Base-by-base conservation (phyloP, 2,113 vertebrate genomes). In the Crotalus helleri region DNA sequence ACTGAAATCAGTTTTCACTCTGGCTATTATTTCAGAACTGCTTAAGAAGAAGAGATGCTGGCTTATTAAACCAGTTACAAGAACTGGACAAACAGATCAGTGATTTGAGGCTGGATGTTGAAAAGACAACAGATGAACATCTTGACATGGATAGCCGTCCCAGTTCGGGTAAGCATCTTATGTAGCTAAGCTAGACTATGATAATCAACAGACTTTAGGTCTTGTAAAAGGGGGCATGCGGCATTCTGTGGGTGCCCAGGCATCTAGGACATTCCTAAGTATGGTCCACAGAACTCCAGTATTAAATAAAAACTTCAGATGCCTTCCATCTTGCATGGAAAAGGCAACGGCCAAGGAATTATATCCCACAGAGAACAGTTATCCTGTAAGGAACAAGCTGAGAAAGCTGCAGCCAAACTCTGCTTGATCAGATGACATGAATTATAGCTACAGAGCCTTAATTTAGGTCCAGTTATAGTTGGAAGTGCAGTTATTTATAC, bases 1-100 rank as follows among this genome's bases (percentile, higher is more conserved):
- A 90, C 49, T 87, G 33, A 64, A 87, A 93, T 69, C 81, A 91
- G 46, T 87, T 85, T 29, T 91, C 81, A 24, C 91, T 96, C 96
- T 94, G 94, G 3, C 49, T 21, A 15, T 92, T 96, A 21, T 93
- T 91, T 24, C 94, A 99, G 99, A 99, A 98, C 96, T 99, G 99
- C 97, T 96, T 99, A 95, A 97, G 98, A 92, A 98, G 98, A 96
- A 97, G 98, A 94, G 99, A 99, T 5, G 98, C 98, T 0, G 99
- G 98, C 44, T 97, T 99, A 61, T 96, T 99, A 96, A 98, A 95
- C 93, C 99, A 99, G 97, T 95, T 99, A 4, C 99, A 99, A 96
- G 98, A 99, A 94, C 96, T 99, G 64, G 99, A 99, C 98, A 98
- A 98, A 93, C 99, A 99, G 97, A 99, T 99, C 96, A 98, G 98